Conservation (phyloP, 2,888 invertebrate species). For the Tipula helvola region DNA sequence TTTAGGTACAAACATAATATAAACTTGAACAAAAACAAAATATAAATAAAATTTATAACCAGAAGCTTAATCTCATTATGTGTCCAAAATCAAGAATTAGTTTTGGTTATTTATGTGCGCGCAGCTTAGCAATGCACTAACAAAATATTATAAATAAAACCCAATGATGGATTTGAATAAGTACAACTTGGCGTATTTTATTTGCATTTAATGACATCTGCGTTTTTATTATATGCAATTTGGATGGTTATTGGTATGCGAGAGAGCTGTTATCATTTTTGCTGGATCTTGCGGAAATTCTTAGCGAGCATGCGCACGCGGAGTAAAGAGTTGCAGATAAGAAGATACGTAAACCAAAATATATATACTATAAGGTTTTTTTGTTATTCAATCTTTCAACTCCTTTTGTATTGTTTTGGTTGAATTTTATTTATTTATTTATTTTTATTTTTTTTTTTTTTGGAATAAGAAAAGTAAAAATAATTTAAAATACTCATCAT, state of each 20-base stretch:
- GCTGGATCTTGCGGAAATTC: background rate
- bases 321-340: background rate
- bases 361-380: background rate
- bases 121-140: background rate
- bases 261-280: background rate
- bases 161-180: background rate
- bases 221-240: background rate
- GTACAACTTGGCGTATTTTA: background rate
- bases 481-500: background rate
- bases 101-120: background rate
- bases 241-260: background rate
- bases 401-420: background rate
- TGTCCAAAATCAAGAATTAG: background rate
- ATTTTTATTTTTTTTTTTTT: background rate
- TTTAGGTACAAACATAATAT: background rate
- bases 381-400: background rate
- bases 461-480: background rate
- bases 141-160: background rate
- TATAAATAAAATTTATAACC: background rate
- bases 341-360: background rate
- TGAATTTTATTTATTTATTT: background rate
- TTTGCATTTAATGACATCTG: slow-evolving; percentile 4
- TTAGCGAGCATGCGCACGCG: background rate
- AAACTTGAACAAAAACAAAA: background rate
- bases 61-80: slow-evolving; percentile 7